phyloP scores from a whole-genome alignment of 2,888 invertebrate species.

The Drosophila hamatofila region DNA sequence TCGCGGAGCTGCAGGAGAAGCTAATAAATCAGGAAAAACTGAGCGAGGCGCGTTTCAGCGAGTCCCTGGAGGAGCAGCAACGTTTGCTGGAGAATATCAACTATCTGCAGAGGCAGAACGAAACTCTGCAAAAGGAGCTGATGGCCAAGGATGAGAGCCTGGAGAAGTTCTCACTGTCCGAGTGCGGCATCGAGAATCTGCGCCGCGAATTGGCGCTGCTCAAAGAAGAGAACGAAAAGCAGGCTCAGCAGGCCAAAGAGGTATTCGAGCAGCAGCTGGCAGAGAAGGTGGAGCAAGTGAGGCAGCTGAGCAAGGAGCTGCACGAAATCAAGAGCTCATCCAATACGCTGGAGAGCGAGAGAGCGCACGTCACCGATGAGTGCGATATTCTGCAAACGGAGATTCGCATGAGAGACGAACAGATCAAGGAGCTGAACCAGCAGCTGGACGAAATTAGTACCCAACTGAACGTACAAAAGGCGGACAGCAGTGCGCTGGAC shows the following conservation, averaged over 20 bases:
- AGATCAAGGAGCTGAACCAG: conserved; percentile 65
- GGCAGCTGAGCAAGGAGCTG: conserved; percentile 57
- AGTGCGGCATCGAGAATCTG: conserved; percentile 80
- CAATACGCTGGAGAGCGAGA: conserved; percentile 65
- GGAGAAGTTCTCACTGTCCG: conserved; percentile 81
- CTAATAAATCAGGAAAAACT: conserved; percentile 51
- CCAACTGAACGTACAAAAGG: conserved; percentile 74
- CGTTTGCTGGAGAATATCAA: conserved; percentile 74
- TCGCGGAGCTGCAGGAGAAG: conserved; percentile 59
- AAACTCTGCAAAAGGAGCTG: conserved; percentile 76
- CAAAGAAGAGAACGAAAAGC: conserved; percentile 76
- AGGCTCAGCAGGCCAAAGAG: conserved; percentile 50
- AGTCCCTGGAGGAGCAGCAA: conserved; percentile 70
- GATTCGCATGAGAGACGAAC: conserved; percentile 68
- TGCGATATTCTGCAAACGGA: conserved; percentile 75
- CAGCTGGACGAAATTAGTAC: conserved; percentile 70
- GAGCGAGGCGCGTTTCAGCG: conserved; percentile 55
- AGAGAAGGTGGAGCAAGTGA: conserved; percentile 67
- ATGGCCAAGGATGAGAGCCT: conserved; percentile 83
- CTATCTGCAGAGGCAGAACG: conserved; percentile 77
- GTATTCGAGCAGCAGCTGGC: conserved; percentile 61
- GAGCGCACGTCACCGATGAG: conserved; percentile 66
- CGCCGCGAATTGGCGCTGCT: conserved; percentile 71
- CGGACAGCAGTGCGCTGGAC: conserved; percentile 78
- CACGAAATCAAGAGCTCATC: conserved; percentile 55